These are phyloP conservation scores for Pycnomerus fuliginosus DNA, from an alignment of 2,888 invertebrate genomes.

Conservation along the genomic window DNA sequence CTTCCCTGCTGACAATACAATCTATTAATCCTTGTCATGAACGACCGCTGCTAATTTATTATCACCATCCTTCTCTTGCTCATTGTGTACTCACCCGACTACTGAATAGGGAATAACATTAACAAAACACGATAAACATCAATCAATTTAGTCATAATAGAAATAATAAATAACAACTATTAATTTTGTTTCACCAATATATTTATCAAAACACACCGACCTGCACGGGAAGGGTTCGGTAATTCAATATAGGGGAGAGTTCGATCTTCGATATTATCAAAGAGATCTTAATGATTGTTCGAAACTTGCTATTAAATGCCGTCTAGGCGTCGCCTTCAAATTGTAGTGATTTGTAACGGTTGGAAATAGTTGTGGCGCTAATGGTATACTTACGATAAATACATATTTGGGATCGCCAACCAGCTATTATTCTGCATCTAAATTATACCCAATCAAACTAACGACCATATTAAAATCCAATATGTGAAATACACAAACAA, in stretches of 20 bases:
- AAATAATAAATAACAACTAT: slow-evolving; percentile 39
- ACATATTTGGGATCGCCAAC: slow-evolving; percentile 41
- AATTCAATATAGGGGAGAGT: no score
- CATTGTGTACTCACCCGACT: slow-evolving; percentile 35
- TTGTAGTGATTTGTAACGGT: slow-evolving; percentile 49
- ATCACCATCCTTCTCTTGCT: slow-evolving; percentile 37
- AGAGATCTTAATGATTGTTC: no score
- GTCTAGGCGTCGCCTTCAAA: slow-evolving; percentile 49
- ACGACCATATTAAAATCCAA: no score
- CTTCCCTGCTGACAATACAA: slow-evolving; percentile 51
- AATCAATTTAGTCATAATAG: slow-evolving; percentile 45
- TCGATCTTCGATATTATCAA: no score
- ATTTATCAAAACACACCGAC: slow-evolving; percentile 26
- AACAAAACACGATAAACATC: slow-evolving; percentile 45
- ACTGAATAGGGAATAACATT: slow-evolving; percentile 45
- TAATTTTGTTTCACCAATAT: slow-evolving; percentile 35
- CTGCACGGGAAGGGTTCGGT: not conserved
- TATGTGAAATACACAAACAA: no score
- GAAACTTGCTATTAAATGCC: slow-evolving; percentile 42
- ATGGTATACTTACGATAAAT: slow-evolving; percentile 52
- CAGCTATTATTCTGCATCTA: slow-evolving; percentile 47
- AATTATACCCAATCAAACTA: slow-evolving; percentile 50
- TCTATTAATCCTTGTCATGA: slow-evolving; percentile 52
- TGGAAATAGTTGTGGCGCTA: slow-evolving; percentile 46
- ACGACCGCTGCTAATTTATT: slow-evolving; percentile 51